phyloP scores from a whole-genome alignment of 2,888 invertebrate species.

The Troilus luridus region DNA sequence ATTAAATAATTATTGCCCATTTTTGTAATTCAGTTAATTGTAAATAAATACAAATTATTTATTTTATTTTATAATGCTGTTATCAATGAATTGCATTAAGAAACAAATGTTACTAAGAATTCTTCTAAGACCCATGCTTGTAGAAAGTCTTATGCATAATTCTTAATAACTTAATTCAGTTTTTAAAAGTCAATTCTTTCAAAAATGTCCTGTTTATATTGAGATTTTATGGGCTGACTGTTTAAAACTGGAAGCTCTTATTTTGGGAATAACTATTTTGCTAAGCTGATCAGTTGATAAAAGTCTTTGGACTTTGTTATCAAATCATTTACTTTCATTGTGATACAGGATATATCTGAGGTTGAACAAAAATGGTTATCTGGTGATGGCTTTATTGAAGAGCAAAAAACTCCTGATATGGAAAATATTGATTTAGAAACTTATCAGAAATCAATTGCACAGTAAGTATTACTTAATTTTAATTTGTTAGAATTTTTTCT shows the following conservation, averaged over 20 bases:
- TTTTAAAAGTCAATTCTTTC: too few relatives aligned
- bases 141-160: background rate
- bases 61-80: too few relatives aligned
- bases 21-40: too few relatives aligned
- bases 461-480: slow-evolving; percentile 74
- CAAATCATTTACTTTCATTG: background rate
- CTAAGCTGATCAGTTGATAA: background rate
- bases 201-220: too few relatives aligned
- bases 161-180: too few relatives aligned
- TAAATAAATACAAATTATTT: too few relatives aligned
- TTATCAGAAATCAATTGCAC: slow-evolving; percentile 85
- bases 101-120: background rate
- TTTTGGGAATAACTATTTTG: background rate
- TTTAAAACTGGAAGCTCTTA: background rate
- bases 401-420: slow-evolving; percentile 80
- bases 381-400: slow-evolving; percentile 74
- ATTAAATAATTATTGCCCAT: too few relatives aligned
- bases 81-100: too few relatives aligned
- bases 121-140: background rate
- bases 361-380: slow-evolving; percentile 80
- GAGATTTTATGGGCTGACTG: too few relatives aligned
- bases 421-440: slow-evolving; percentile 88
- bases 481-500: background rate
- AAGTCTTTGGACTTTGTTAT: background rate
- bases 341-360: slow-evolving; percentile 74